Evolutionary conservation across 1,140 invertebrate species (phyloP).

Genomic region (Drosophila nigromelanica): DNA sequence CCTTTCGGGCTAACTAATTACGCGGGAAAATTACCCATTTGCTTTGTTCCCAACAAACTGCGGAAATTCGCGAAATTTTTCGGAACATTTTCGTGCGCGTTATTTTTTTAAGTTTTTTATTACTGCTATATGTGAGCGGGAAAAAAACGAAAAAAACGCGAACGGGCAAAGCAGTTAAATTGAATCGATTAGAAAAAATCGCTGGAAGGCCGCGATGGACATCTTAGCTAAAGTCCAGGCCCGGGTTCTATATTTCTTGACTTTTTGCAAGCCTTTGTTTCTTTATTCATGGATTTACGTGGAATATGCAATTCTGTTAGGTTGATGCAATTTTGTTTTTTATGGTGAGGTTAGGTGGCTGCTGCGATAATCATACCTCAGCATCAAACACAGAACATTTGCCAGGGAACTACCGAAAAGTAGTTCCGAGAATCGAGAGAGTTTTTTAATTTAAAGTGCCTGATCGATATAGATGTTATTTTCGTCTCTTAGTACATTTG

Average conservation of each 20-base stretch:
- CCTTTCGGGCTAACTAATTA: constrained; percentile 77
- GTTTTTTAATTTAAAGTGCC: too few species aligned
- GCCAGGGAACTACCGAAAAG: constrained; percentile 8
- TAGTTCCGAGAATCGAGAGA: constrained; percentile 15
- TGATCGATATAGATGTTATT: too few species aligned
- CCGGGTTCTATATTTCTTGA: constrained; percentile 65
- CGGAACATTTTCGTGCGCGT: constrained; percentile 27
- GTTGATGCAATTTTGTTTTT: constrained; percentile 45
- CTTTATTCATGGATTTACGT: constrained; percentile 36
- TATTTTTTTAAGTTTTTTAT: constrained; percentile 45
- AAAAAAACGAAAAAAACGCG: constrained; percentile 18
- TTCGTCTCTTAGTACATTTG: too few species aligned
- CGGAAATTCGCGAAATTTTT: constrained; percentile 76
- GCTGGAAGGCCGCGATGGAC: constrained; percentile 14
- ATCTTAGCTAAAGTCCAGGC: not conserved
- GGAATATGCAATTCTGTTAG: constrained; percentile 27
- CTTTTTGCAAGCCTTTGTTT: constrained; percentile 79
- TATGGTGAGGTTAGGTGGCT: constrained; percentile 29
- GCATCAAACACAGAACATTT: not conserved
- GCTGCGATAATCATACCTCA: constrained; percentile 11
- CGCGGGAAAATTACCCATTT: constrained; percentile 76
- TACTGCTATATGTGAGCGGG: constrained; percentile 21
- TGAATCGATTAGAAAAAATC: constrained; percentile 73
- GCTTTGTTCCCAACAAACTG: constrained; percentile 22
- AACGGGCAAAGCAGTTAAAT: constrained; percentile 69